Base-by-base conservation (phyloP, 2,113 vertebrate species). In the Chrysochloris asiatica region DNA sequence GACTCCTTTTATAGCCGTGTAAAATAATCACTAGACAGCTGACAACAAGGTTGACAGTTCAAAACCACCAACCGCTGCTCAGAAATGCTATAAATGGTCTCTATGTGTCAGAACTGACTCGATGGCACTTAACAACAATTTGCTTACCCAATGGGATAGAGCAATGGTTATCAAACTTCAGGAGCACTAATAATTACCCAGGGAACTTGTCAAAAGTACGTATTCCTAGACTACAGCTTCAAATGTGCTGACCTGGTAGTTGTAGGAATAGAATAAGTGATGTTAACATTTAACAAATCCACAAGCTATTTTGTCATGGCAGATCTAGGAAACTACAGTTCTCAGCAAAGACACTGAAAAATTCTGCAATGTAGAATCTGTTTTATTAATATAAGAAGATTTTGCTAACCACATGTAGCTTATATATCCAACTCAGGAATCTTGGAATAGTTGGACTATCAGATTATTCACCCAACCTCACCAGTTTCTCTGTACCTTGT, bases 321-420 rank as follows among this genome's bases (percentile, higher is more conserved):
- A 63, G 59, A 63, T 30, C 12, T 63, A 59, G 26, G 10, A 63
- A 33, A 30, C 26, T 63, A 33, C 28, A 43, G 48, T 69, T 36
- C n/a, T 79, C 28, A 36, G 5, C 41, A 54, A 1, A 83, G 41
- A 47, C 7, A 38, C 16, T 30, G 4, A 83, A n/a, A 80, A 73
- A 11, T 0, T 36, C 4, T 67, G 8, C 28, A 4, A 11, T n/a
- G n/a, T n/a, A 13, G 9, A 43, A 3, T 36, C 2, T 21, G 12
- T 50, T 38, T 43, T 47, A 43, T 33, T 21, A 36, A 17, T 88
- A 19, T 17, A 0, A 52, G 17, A 77, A 86, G 36, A 81, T 19
- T 52, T 9, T 50, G 19, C 13, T 52, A 4, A 45, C 4, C 2
- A 7, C 4, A 9, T 10, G 21, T 3, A 38, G 3, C 17, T 78